phyloP scores from a whole-genome alignment of 1,140 invertebrate genomes.

The Tetranychus cinnabarinus region DNA sequence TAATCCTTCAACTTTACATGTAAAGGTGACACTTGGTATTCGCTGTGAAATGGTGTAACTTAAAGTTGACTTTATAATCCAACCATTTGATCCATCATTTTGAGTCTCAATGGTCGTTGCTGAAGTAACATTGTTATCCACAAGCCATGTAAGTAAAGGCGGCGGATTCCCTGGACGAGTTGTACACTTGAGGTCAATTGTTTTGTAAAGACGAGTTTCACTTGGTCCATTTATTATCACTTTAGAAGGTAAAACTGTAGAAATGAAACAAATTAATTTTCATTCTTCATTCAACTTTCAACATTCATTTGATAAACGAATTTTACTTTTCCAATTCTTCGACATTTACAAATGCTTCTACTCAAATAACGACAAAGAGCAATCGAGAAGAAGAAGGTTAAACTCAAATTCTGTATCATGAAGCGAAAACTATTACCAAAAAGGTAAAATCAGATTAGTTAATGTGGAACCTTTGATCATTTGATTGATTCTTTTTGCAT shows the following conservation, averaged over 20 bases:
- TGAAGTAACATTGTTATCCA: conserved; percentile 23
- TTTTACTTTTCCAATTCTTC: no score
- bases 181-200: conserved; percentile 29
- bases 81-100: not conserved
- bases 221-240: not conserved
- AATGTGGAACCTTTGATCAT: no score
- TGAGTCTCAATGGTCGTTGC: conserved; percentile 23
- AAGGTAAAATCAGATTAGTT: no score
- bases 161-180: conserved; percentile 75
- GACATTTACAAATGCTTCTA: no score
- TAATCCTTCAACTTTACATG: not conserved
- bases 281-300: no score
- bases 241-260: not conserved
- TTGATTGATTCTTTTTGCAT: no score
- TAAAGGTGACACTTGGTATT: not conserved
- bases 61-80: not conserved
- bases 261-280: no score
- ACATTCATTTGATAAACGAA: no score
- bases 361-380: no score
- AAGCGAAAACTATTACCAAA: no score
- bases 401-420: no score
- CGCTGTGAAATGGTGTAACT: not conserved
- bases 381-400: no score
- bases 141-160: conserved; percentile 68
- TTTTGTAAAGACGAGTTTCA: not conserved